Percentiles rank a stretch among this genome's conserved stretches.
These are phyloP conservation scores for Pelvicachromis taeniatus DNA, from an alignment of 2,113 vertebrate genomes.

Conservation along the genomic window DNA sequence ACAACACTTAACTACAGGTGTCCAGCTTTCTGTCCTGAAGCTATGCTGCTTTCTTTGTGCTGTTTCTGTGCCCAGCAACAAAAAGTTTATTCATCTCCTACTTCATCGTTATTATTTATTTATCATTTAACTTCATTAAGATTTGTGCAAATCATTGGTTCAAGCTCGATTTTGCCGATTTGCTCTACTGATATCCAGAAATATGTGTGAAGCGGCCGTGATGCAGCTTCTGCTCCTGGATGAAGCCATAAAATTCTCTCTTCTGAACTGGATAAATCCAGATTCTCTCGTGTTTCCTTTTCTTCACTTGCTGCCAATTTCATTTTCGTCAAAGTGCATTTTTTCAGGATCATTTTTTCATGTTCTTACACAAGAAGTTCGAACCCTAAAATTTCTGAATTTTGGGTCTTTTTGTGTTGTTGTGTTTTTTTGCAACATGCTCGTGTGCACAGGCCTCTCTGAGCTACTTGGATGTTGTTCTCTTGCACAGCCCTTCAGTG, in stretches of 20 bases:
- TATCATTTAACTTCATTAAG: constrained; percentile 4
- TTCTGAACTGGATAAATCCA: too few species aligned
- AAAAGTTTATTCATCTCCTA: background rate
- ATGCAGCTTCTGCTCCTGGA: too few species aligned
- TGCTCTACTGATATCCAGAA: too few species aligned
- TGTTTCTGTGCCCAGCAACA: background rate
- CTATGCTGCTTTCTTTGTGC: background rate
- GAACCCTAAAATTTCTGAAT: too few species aligned
- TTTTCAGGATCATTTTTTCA: background rate
- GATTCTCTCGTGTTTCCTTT: too few species aligned
- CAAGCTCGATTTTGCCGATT: too few species aligned
- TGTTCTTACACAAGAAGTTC: too few species aligned
- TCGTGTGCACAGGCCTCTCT: background rate
- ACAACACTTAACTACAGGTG: background rate
- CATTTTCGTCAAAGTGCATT: background rate
- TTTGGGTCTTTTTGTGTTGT: too few species aligned
- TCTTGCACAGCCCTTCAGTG: background rate
- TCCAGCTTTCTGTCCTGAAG: background rate
- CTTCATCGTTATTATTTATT: background rate
- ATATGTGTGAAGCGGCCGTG: too few species aligned
- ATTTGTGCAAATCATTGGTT: constrained; percentile 3
- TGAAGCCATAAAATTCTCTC: too few species aligned
- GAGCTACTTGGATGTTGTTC: background rate
- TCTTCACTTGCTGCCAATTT: background rate
- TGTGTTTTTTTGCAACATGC: too few species aligned